Percentiles rank a stretch among this genome's conserved stretches.
These are phyloP conservation scores for Megaptera novaeangliae DNA, from an alignment of 2,113 vertebrate genomes.

Conservation along the genomic window DNA sequence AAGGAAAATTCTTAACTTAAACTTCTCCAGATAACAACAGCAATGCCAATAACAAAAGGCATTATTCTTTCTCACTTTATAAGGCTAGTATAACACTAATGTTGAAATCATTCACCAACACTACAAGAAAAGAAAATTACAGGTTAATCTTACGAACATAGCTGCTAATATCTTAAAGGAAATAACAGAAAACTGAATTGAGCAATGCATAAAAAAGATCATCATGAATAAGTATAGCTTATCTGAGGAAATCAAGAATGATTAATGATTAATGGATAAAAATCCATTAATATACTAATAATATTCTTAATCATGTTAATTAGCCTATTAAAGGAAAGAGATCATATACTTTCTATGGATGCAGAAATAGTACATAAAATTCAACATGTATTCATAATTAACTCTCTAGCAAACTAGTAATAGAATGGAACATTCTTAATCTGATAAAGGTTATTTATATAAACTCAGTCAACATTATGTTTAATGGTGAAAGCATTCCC, in stretches of 20 bases:
- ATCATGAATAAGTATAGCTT: not conserved
- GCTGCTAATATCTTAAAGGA: not conserved
- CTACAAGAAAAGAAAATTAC: not conserved
- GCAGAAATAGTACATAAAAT: not conserved
- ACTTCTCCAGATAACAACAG: not conserved
- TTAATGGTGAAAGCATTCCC: not conserved
- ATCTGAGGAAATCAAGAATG: not conserved
- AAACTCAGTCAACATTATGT: not conserved
- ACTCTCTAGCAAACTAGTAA: not conserved
- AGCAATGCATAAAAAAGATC: not conserved
- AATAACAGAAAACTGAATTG: not conserved
- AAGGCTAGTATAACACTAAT: not conserved
- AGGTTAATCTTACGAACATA: not conserved
- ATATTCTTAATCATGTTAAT: not conserved
- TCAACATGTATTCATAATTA: not conserved
- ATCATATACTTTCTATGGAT: not conserved
- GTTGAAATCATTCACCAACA: not conserved
- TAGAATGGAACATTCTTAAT: not conserved
- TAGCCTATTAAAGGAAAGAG: not conserved
- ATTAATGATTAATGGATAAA: no score
- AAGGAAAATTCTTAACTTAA: not conserved
- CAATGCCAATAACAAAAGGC: not conserved
- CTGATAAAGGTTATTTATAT: not conserved
- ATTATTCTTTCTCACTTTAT: not conserved
- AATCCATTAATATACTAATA: not conserved